phyloP scores from a whole-genome alignment of 2,888 invertebrate species.

The Eustalomyia histrio region DNA sequence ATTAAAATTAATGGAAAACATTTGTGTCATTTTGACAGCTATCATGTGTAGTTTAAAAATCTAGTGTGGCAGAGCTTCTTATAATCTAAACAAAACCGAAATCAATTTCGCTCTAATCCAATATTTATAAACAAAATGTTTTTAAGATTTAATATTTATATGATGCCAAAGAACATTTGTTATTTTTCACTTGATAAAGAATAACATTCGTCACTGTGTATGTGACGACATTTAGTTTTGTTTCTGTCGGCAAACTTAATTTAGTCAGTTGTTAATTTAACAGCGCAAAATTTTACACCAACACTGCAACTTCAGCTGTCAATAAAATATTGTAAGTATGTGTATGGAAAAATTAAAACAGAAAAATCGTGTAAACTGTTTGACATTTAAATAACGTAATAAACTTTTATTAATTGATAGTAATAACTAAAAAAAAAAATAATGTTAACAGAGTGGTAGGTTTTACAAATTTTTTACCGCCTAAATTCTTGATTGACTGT shows the following conservation, averaged over 20 bases:
- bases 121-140: no score
- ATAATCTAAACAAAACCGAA: no score
- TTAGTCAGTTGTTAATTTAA: background rate
- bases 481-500: no score
- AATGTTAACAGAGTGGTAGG: no score
- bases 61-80: no score
- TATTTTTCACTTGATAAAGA: constrained; percentile 22
- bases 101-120: no score
- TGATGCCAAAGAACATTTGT: constrained; percentile 10
- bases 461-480: no score
- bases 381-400: constrained; percentile 51
- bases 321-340: constrained; percentile 33
- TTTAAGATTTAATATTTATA: no score
- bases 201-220: background rate
- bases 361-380: constrained; percentile 46
- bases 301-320: constrained; percentile 21
- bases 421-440: no score
- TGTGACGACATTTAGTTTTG: constrained; percentile 9
- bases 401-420: constrained; percentile 2
- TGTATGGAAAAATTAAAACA: constrained; percentile 3
- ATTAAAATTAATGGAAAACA: no score
- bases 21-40: no score
- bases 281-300: constrained; percentile 17
- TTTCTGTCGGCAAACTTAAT: constrained; percentile 4
- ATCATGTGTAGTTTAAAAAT: no score